Percentiles rank a stretch among this genome's conserved stretches.
Conservation (phyloP, 2,797 vertebrate species). For the Sphenodon punctatus region DNA sequence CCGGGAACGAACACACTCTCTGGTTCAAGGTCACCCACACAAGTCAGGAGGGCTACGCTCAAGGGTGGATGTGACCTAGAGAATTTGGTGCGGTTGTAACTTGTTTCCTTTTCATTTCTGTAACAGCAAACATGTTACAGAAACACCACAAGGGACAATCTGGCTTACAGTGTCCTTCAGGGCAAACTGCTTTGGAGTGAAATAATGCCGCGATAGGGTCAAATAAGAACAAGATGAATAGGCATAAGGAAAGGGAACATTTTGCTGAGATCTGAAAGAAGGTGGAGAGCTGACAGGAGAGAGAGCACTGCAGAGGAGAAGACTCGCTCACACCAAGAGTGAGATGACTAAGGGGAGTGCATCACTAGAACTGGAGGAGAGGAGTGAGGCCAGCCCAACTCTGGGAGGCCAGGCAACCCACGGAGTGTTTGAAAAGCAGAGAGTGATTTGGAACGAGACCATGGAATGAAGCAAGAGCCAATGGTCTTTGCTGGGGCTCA, state of each 20-base stretch:
- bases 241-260: background rate
- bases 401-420: background rate
- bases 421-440: background rate
- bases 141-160: background rate
- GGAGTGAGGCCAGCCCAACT: too few relatives aligned
- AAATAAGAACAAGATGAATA: background rate
- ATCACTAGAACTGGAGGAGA: too few relatives aligned
- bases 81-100: background rate
- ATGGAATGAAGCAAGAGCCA: background rate
- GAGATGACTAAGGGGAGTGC: background rate
- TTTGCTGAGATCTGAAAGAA: background rate
- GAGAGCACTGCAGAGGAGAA: background rate
- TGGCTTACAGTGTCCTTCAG: background rate
- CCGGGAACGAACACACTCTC: background rate
- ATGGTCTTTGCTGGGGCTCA: background rate
- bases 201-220: background rate
- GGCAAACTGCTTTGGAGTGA: background rate
- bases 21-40: constrained; percentile 18
- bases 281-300: background rate
- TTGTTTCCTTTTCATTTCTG: background rate
- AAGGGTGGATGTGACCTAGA: constrained; percentile 3
- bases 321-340: background rate
- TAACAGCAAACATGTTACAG: background rate
- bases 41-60: background rate
- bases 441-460: background rate